A percentile compares a stretch with the other conserved stretches of the same genome.
phyloP scores from a whole-genome alignment of 2,797 vertebrate genomes.

The Decapterus maruadsi region DNA sequence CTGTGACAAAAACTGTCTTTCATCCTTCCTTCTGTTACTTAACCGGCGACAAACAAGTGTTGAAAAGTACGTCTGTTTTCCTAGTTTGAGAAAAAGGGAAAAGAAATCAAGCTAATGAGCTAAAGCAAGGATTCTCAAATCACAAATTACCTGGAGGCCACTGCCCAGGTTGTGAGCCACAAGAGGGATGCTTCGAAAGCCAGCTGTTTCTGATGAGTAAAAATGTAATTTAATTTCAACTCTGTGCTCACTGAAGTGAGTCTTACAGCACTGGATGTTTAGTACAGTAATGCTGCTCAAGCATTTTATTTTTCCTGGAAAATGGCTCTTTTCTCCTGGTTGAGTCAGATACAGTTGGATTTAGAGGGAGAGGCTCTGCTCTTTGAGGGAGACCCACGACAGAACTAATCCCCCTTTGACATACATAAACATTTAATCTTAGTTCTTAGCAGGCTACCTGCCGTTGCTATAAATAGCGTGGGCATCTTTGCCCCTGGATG shows the following conservation, averaged over 20 bases:
- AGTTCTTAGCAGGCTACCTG: not conserved
- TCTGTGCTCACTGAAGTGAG: not conserved
- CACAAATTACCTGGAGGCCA: not conserved
- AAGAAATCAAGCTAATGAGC: not conserved
- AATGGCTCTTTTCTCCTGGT: not conserved
- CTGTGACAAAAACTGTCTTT: conserved; percentile 8
- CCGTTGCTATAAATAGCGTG: conserved; percentile 39
- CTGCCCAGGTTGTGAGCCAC: not conserved
- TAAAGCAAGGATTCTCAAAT: not conserved
- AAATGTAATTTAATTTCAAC: not conserved
- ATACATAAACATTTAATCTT: not conserved
- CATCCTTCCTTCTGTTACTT: conserved; percentile 3
- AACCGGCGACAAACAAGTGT: not conserved
- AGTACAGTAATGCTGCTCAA: not conserved
- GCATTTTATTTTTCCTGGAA: not conserved
- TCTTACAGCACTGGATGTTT: not conserved
- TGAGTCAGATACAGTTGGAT: not conserved
- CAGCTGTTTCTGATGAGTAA: not conserved
- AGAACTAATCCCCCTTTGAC: not conserved
- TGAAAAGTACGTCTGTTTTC: not conserved
- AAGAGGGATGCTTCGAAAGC: not conserved
- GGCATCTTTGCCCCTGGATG: conserved; percentile 37
- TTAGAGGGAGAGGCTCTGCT: not conserved
- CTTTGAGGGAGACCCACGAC: not conserved
- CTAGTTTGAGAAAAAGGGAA: not conserved